Percentiles rank a stretch among this genome's conserved stretches.
These are phyloP conservation scores for Trematocara unimaculatum DNA, from an alignment of 2,113 vertebrate species.

Conservation along the genomic window DNA sequence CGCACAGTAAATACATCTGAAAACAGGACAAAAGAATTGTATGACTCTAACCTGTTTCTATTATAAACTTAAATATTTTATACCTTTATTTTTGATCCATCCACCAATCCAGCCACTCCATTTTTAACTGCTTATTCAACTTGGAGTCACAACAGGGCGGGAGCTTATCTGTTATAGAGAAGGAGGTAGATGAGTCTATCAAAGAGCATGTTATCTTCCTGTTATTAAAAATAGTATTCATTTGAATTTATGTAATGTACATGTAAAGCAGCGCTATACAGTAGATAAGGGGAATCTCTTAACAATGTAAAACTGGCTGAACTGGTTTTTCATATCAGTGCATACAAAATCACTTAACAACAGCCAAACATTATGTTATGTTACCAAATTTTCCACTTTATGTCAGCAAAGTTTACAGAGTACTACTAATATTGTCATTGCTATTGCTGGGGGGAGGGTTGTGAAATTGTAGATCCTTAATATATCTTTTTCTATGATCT, in stretches of 20 bases:
- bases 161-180: neutral
- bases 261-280: neutral
- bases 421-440: neutral
- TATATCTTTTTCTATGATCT: neutral
- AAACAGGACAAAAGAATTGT: neutral
- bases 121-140: neutral
- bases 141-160: neutral
- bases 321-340: neutral
- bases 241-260: neutral
- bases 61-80: neutral
- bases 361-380: neutral
- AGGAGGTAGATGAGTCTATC: neutral
- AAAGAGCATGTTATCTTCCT: neutral
- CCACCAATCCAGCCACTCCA: neutral
- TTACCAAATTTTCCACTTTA: neutral
- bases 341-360: neutral
- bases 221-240: neutral
- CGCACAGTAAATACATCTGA: neutral
- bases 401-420: neutral
- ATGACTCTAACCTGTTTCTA: neutral
- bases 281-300: neutral
- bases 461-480: neutral
- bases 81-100: neutral
- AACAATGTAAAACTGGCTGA: neutral
- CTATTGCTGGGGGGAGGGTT: neutral